phyloP scores from a whole-genome alignment of 2,888 invertebrate species.

The Hirtodrosophila duncani region DNA sequence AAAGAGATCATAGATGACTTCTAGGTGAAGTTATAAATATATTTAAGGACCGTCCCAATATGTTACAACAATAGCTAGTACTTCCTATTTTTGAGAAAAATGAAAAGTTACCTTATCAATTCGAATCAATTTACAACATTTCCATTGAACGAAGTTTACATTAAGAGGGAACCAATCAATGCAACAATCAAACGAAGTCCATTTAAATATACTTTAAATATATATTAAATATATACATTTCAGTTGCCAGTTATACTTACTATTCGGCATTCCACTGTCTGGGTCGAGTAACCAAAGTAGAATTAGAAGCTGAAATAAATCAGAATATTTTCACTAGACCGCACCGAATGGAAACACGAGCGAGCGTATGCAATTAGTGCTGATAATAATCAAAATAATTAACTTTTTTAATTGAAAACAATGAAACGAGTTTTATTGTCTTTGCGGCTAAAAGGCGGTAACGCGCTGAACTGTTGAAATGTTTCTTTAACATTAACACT shows the following conservation, averaged over 20 bases:
- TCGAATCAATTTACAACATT: too few relatives aligned
- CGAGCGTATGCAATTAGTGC: constrained; percentile 65
- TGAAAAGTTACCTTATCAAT: too few relatives aligned
- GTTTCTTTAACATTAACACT: constrained; percentile 72
- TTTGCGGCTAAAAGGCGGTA: too few relatives aligned
- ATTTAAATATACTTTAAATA: constrained; percentile 38
- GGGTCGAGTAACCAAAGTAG: constrained; percentile 11
- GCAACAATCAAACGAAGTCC: constrained; percentile 16
- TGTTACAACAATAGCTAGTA: too few relatives aligned
- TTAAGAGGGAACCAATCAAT: constrained; percentile 42
- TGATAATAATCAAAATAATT: constrained; percentile 76
- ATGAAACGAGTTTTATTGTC: constrained; percentile 66
- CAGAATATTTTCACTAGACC: constrained; percentile 42
- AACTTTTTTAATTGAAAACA: constrained; percentile 76
- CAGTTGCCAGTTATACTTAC: constrained; percentile 4
- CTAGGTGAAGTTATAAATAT: too few relatives aligned
- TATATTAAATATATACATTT: constrained; percentile 4
- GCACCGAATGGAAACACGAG: constrained; percentile 23
- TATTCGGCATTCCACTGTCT: constrained; percentile 9
- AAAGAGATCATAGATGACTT: too few relatives aligned
- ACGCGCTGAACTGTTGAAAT: too few relatives aligned
- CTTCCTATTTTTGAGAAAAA: too few relatives aligned
- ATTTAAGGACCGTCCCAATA: too few relatives aligned
- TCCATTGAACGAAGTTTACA: constrained; percentile 39
- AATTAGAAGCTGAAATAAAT: constrained; percentile 38